Conservation (phyloP, 30 jellyfish, hydroid and myxozoan species). For the Hydractinia echinata region DNA sequence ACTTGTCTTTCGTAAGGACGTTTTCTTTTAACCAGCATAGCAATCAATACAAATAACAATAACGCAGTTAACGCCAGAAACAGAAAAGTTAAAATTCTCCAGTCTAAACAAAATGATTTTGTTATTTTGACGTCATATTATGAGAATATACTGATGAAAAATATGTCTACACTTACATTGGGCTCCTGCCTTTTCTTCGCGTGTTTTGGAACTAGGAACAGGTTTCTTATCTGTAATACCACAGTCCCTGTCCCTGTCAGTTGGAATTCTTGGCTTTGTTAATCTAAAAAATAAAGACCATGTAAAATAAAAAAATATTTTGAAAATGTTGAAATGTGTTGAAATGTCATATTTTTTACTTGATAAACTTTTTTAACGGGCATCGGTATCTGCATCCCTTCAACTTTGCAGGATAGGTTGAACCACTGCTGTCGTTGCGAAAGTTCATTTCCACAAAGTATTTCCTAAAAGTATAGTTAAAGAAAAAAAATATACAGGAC, state of each 20-base stretch:
- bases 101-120: neutral
- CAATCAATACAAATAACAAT: neutral
- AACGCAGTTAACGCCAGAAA: neutral
- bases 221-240: no score
- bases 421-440: constrained; percentile 34
- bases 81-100: neutral
- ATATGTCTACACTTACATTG: neutral
- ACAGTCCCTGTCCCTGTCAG: no score
- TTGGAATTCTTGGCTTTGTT: neutral
- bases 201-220: no score
- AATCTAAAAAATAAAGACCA: neutral
- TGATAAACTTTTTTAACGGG: constrained; percentile 23
- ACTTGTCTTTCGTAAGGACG: neutral
- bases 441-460: constrained; percentile 25
- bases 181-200: no score
- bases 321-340: no score
- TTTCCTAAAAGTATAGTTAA: neutral
- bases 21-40: neutral
- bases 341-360: neutral
- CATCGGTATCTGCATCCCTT: constrained; percentile 9
- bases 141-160: neutral
- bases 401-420: neutral
- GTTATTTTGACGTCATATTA: neutral
- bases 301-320: neutral
- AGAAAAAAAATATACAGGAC: neutral